A percentile compares a stretch with the other conserved stretches of the same genome.
Conservation (phyloP, 2,888 invertebrate genomes). For the Glaucopsyche alexis region DNA sequence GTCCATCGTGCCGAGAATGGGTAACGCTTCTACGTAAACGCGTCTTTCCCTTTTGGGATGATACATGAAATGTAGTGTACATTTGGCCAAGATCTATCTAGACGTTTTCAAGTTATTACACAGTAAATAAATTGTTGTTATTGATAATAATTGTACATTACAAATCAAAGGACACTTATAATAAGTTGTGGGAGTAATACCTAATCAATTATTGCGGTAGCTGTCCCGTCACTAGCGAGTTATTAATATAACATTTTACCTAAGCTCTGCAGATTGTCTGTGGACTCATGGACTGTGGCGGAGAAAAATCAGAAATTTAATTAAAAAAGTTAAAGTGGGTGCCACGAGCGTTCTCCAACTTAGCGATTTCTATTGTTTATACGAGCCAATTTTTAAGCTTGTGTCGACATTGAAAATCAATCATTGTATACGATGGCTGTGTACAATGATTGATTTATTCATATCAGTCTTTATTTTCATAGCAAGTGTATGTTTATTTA, state of each 20-base stretch:
- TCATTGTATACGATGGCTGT: too few relatives aligned
- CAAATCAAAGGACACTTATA: neutral
- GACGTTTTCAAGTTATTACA: too few relatives aligned
- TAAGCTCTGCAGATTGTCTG: slow-evolving; percentile 62
- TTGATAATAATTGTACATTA: neutral
- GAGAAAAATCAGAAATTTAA: slow-evolving; percentile 75
- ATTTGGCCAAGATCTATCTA: too few relatives aligned
- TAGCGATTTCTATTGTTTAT: slow-evolving; percentile 62
- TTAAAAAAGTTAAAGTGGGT: slow-evolving; percentile 79
- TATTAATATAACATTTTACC: slow-evolving; percentile 76
- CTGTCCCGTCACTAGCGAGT: slow-evolving; percentile 56
- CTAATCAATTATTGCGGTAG: neutral
- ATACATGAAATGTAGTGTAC: too few relatives aligned
- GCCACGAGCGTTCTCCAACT: slow-evolving; percentile 66
- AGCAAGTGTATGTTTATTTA: slow-evolving; percentile 27
- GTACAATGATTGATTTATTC: too few relatives aligned
- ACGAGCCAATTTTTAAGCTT: slow-evolving; percentile 51
- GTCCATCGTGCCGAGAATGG: too few relatives aligned
- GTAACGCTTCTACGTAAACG: too few relatives aligned
- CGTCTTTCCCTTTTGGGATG: too few relatives aligned
- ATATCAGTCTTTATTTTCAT: neutral
- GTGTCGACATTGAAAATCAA: slow-evolving; percentile 31
- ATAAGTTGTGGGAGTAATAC: neutral
- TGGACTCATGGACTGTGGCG: slow-evolving; percentile 44
- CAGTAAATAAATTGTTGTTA: too few relatives aligned